Conservation (phyloP, 2,888 invertebrate species). For the Drosophila dives region DNA sequence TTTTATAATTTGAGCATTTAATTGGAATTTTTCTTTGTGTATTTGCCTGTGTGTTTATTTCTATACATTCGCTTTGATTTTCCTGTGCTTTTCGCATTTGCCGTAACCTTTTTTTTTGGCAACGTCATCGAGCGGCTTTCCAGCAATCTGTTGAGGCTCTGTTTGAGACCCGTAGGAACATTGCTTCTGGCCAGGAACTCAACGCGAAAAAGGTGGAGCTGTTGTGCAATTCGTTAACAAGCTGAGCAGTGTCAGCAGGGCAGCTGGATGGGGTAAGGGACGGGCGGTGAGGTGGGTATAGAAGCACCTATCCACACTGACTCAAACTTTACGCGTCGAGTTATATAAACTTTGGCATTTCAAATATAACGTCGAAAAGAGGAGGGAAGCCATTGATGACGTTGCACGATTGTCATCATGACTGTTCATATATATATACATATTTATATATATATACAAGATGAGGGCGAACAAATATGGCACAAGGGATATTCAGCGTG, state of each 20-base stretch:
- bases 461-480: constrained; percentile 8
- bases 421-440: constrained; percentile 49
- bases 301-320: constrained; percentile 49
- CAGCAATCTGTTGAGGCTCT: constrained; percentile 63
- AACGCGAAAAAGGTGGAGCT: constrained; percentile 76
- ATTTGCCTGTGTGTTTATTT: constrained; percentile 5
- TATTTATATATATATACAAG: constrained; percentile 12
- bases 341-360: constrained; percentile 73
- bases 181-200: constrained; percentile 36
- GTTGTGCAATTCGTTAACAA: constrained; percentile 78
- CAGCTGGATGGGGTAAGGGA: neutral
- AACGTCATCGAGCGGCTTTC: constrained; percentile 54
- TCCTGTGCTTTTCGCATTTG: constrained; percentile 30
- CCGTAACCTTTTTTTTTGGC: constrained; percentile 47
- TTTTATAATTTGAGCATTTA: neutral
- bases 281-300: neutral
- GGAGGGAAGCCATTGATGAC: constrained; percentile 46
- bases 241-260: constrained; percentile 12
- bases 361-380: constrained; percentile 4
- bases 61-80: constrained; percentile 51
- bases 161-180: constrained; percentile 4
- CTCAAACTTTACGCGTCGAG: constrained; percentile 73
- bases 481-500: constrained; percentile 48
- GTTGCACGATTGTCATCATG: constrained; percentile 68
- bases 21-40: neutral